Evolutionary conservation across 1,140 invertebrate genomes (phyloP).

Genomic region (Heliconius melpomene): DNA sequence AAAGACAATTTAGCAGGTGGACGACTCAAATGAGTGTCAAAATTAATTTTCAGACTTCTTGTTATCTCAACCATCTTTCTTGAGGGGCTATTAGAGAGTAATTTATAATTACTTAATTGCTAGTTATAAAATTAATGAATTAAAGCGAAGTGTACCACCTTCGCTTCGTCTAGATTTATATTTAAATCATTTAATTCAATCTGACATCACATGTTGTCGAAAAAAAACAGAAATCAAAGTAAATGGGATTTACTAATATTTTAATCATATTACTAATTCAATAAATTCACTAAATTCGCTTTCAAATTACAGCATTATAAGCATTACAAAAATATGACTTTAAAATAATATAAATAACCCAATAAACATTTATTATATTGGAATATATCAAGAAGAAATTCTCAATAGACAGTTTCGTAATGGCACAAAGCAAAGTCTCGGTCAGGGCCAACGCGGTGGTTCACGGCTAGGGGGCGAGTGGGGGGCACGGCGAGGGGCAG

Average conservation of each 20-base stretch:
- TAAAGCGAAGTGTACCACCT: neutral
- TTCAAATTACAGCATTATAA: neutral
- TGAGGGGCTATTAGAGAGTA: conserved; percentile 22
- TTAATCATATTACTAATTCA: too few relatives aligned
- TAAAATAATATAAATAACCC: neutral
- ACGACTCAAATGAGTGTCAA: conserved; percentile 9
- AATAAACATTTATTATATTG: neutral
- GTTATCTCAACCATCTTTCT: conserved; percentile 5
- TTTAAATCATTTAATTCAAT: neutral
- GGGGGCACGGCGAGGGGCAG: too few relatives aligned
- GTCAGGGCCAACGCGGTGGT: conserved; percentile 61
- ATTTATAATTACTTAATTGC: conserved; percentile 31
- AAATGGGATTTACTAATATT: too few relatives aligned
- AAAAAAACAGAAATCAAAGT: too few relatives aligned
- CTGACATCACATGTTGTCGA: neutral
- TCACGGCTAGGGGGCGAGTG: conserved; percentile 29
- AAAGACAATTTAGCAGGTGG: conserved; percentile 28
- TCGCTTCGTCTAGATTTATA: neutral
- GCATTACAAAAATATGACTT: neutral
- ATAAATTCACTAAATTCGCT: too few relatives aligned
- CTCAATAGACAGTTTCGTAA: conserved; percentile 66
- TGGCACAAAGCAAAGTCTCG: conserved; percentile 39
- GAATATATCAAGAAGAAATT: conserved; percentile 34
- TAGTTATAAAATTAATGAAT: conserved; percentile 12
- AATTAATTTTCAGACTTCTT: conserved; percentile 22